phyloP scores from a whole-genome alignment of 2,888 invertebrate genomes.

The Charanyca ferruginea region DNA sequence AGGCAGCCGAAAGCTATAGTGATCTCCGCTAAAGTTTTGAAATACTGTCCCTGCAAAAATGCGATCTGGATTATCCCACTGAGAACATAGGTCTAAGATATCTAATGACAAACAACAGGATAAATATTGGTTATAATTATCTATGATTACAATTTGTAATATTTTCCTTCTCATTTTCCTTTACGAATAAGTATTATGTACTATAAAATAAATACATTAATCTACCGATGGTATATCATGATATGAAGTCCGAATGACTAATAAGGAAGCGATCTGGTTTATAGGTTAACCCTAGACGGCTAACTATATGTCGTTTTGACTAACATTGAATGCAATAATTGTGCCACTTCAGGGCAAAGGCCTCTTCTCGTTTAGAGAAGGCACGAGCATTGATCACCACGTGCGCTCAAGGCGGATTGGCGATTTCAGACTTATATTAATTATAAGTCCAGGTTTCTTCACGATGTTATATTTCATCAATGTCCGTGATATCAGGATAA shows the following conservation, averaged over 20 bases:
- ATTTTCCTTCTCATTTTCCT: conserved; percentile 20
- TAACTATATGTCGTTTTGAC: not conserved
- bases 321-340: too few relatives aligned
- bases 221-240: not conserved
- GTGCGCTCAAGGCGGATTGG: too few relatives aligned
- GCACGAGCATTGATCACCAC: too few relatives aligned
- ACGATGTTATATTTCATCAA: too few relatives aligned
- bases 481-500: too few relatives aligned
- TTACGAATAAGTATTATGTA: not conserved
- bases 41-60: not conserved
- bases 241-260: conserved; percentile 17
- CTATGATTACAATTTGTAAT: not conserved
- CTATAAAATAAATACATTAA: conserved; percentile 1
- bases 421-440: too few relatives aligned
- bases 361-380: too few relatives aligned
- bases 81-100: not conserved
- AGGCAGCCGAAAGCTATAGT: too few relatives aligned
- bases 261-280: conserved; percentile 9
- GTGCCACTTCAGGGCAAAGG: too few relatives aligned
- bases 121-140: conserved; percentile 4
- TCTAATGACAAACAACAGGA: too few relatives aligned
- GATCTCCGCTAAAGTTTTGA: too few relatives aligned
- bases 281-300: conserved; percentile 23
- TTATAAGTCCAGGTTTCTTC: too few relatives aligned
- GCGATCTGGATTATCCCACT: not conserved